Evolutionary conservation across 2,888 invertebrate genomes (phyloP).

Genomic region (Athalia circularis): DNA sequence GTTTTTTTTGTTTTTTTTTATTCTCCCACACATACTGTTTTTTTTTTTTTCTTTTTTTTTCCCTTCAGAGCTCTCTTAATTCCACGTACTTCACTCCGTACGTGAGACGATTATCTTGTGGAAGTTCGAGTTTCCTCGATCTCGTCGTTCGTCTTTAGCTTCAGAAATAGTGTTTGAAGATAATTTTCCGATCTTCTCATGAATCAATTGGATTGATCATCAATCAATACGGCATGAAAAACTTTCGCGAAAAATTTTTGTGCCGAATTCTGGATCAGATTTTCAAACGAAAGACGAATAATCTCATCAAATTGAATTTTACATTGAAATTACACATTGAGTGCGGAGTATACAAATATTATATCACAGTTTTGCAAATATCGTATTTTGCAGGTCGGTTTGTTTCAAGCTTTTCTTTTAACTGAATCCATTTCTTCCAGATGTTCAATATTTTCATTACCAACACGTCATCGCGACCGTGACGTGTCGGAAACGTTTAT

Average conservation of each 20-base stretch:
- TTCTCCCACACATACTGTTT: not conserved
- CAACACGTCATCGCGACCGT: conserved; percentile 10
- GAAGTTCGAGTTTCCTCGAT: conserved; percentile 5
- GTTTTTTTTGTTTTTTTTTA: not conserved
- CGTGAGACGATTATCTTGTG: conserved; percentile 15
- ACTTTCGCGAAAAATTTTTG: no score
- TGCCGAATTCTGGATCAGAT: no score
- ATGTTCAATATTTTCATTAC: conserved; percentile 37
- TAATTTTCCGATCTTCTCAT: no score
- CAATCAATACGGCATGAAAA: not conserved
- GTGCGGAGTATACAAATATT: not conserved
- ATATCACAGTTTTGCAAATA: not conserved
- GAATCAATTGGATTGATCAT: not conserved
- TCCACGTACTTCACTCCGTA: conserved; percentile 1
- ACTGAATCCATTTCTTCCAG: conserved; percentile 26
- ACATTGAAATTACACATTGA: no score
- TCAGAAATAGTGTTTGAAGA: no score
- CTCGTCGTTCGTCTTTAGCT: conserved; percentile 14
- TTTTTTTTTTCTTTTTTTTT: not conserved
- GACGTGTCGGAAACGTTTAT: conserved; percentile 41
- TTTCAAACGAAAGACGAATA: no score
- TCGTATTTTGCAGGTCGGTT: not conserved
- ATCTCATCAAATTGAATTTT: no score
- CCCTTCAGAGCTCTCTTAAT: conserved; percentile 16
- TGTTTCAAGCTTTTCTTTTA: not conserved